These are phyloP conservation scores for Phengaris arion DNA, from an alignment of 2,888 invertebrate species.

Conservation along the genomic window DNA sequence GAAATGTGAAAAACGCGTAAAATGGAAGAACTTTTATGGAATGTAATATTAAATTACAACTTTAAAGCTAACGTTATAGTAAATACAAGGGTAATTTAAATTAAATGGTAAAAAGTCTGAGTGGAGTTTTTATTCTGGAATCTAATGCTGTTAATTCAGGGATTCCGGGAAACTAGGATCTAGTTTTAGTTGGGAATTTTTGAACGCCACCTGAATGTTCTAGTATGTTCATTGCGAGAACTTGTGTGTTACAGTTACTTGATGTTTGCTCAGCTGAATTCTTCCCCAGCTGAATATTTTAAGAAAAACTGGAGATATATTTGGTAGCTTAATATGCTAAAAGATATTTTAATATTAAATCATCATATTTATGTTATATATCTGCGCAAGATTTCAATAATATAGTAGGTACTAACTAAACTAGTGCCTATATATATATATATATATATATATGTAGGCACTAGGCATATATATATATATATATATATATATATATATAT, in stretches of 20 bases:
- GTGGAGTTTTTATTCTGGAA: slow-evolving; percentile 10
- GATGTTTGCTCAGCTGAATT: slow-evolving; percentile 2
- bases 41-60: slow-evolving; percentile 17
- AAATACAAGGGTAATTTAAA: slow-evolving; percentile 5
- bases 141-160: slow-evolving; percentile 4
- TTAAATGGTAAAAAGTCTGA: slow-evolving; percentile 14
- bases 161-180: slow-evolving; percentile 6
- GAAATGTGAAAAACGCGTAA: background rate
- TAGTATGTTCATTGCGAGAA: background rate
- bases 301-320: background rate
- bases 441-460: no score
- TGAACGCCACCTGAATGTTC: slow-evolving; percentile 12
- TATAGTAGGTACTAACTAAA: no score
- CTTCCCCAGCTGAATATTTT: background rate
- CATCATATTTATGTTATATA: background rate
- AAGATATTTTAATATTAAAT: background rate
- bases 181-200: slow-evolving; percentile 20
- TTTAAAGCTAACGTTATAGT: background rate
- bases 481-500: no score
- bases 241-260: background rate
- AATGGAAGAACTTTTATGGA: background rate
- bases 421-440: no score
- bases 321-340: background rate
- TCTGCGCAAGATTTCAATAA: background rate
- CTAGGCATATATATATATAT: no score